These are phyloP conservation scores for Acyrthosiphon pisum DNA, from an alignment of 1,140 invertebrate genomes.

Conservation along the genomic window DNA sequence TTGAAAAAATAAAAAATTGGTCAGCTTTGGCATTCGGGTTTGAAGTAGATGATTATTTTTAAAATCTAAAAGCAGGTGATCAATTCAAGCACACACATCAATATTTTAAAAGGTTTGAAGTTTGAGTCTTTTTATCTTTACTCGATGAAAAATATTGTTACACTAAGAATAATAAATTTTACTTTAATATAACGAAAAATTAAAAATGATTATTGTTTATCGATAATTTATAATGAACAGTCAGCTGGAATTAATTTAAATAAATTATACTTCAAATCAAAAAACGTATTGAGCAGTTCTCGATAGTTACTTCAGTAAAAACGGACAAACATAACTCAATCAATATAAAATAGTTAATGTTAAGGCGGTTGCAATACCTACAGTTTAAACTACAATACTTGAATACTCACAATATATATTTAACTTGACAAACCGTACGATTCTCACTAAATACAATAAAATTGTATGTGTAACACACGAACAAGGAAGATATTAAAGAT, in stretches of 20 bases:
- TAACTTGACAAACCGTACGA: not conserved
- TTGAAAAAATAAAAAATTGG: no score
- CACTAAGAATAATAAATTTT: no score
- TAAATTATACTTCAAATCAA: not conserved
- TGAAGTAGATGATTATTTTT: no score
- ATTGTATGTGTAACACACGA: not conserved
- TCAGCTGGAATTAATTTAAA: not conserved
- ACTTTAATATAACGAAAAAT: no score
- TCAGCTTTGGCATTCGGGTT: no score
- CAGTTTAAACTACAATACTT: not conserved
- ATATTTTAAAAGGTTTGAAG: no score
- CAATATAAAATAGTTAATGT: not conserved
- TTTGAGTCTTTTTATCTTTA: no score
- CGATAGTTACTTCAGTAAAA: not conserved
- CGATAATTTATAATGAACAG: not conserved
- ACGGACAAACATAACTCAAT: not conserved
- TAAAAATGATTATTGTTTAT: no score
- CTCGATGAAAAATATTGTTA: no score
- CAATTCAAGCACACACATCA: no score
- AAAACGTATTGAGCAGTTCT: not conserved
- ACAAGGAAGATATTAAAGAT: not conserved
- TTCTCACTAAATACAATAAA: not conserved
- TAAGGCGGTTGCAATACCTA: not conserved
- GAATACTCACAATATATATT: not conserved
- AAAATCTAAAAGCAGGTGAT: no score